Percentiles rank a stretch among this genome's conserved stretches.
Evolutionary conservation across 2,113 vertebrate genomes (phyloP).

Genomic region (Prolemur simus): DNA sequence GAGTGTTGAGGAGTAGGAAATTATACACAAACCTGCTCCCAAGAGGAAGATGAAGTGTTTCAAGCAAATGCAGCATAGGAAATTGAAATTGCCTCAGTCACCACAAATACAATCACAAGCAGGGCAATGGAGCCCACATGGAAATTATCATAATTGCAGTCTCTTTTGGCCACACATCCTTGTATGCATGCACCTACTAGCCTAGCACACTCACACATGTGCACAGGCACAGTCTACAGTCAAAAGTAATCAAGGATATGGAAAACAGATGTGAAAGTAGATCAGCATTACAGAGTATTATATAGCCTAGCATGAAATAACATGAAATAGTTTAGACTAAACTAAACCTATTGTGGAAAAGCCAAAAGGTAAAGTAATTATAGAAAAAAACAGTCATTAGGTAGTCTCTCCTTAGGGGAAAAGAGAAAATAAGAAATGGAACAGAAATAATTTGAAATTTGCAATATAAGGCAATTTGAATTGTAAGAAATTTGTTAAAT

Average conservation of each 20-base stretch:
- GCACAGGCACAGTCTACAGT: background rate
- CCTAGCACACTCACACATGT: background rate
- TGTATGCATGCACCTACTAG: background rate
- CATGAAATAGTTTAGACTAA: background rate
- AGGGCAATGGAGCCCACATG: background rate
- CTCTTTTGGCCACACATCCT: background rate
- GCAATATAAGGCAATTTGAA: background rate
- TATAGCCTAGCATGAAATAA: background rate
- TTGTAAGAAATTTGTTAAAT: background rate
- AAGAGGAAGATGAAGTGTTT: background rate
- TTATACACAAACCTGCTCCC: background rate
- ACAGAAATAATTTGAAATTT: background rate
- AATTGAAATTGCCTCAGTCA: background rate
- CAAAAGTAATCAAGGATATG: no score
- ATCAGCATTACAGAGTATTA: background rate
- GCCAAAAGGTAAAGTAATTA: background rate
- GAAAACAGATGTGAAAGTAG: background rate
- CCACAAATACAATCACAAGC: background rate
- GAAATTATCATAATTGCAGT: background rate
- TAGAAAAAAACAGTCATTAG: background rate
- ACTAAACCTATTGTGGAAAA: background rate
- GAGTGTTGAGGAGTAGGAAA: background rate
- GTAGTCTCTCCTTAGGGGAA: background rate
- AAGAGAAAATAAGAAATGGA: background rate
- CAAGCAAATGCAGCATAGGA: background rate